Conservation (phyloP, 2,113 vertebrate genomes). For the Carettochelys insculpta region DNA sequence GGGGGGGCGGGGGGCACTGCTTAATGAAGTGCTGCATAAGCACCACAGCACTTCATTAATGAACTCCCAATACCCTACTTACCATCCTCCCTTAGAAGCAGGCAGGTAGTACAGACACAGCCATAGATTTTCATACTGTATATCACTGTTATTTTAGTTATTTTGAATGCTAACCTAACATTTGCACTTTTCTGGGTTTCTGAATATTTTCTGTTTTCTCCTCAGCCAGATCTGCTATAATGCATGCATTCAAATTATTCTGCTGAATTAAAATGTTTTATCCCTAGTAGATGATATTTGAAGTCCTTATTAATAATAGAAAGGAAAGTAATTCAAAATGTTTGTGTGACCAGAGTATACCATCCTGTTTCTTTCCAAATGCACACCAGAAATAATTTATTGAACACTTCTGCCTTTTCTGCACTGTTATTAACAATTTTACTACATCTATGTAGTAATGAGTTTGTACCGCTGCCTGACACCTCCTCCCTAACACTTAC, state of each 20-base stretch:
- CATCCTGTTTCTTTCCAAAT: neutral
- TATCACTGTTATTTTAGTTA: neutral
- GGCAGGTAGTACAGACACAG: too few species aligned
- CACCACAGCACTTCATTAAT: too few species aligned
- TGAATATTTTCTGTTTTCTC: neutral
- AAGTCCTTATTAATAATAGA: neutral
- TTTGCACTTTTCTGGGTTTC: neutral
- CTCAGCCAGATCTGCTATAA: neutral
- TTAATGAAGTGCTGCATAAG: too few species aligned
- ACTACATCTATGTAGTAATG: neutral
- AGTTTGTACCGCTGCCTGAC: neutral
- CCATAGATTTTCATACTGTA: too few species aligned
- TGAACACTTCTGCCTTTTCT: neutral
- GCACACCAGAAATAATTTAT: fast-evolving
- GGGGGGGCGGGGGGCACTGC: too few species aligned
- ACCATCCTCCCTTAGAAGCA: too few species aligned
- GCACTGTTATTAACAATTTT: neutral
- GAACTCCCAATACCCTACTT: too few species aligned
- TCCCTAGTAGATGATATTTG: neutral
- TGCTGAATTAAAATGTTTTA: neutral
- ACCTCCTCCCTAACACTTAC: too few species aligned
- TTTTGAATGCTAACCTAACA: neutral
- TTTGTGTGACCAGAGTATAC: neutral
- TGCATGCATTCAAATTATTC: neutral
- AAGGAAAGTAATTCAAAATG: neutral